Conservation (phyloP, 2,888 invertebrate genomes). For the Troilus luridus region DNA sequence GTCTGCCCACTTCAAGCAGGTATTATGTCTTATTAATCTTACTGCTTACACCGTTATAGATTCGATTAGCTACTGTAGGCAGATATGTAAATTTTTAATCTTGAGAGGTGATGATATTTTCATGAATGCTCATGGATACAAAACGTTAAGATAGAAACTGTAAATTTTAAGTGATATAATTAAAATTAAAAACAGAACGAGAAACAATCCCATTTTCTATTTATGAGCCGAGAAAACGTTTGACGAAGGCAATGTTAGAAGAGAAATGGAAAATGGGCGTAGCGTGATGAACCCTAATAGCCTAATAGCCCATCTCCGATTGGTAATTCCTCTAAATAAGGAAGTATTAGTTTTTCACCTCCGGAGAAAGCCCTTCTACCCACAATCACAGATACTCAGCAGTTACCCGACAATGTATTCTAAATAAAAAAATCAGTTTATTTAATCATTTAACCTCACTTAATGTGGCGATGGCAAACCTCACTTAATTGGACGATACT, state of each 20-base stretch:
- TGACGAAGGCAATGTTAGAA: not conserved
- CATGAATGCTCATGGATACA: too few species aligned
- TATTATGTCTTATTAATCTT: too few species aligned
- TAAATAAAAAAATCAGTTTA: not conserved
- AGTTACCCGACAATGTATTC: not conserved
- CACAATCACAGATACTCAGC: not conserved
- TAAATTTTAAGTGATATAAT: not conserved
- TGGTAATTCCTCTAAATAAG: constrained; percentile 20
- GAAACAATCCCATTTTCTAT: not conserved
- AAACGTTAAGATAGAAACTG: too few species aligned
- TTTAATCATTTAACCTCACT: not conserved
- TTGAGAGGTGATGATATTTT: too few species aligned
- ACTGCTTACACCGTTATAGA: too few species aligned
- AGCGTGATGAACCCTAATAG: constrained; percentile 12
- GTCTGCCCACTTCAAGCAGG: too few species aligned
- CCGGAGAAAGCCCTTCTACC: not conserved
- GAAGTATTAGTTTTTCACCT: constrained; percentile 26
- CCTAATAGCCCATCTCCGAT: constrained; percentile 13
- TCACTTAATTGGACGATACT: too few species aligned
- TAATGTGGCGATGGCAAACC: too few species aligned
- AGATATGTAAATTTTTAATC: too few species aligned
- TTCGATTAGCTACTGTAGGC: too few species aligned
- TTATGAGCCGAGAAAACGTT: not conserved
- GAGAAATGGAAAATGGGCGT: not conserved
- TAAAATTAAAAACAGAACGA: not conserved